Conservation (phyloP, 2,797 vertebrate species). For the Gephyroberyx darwinii region DNA sequence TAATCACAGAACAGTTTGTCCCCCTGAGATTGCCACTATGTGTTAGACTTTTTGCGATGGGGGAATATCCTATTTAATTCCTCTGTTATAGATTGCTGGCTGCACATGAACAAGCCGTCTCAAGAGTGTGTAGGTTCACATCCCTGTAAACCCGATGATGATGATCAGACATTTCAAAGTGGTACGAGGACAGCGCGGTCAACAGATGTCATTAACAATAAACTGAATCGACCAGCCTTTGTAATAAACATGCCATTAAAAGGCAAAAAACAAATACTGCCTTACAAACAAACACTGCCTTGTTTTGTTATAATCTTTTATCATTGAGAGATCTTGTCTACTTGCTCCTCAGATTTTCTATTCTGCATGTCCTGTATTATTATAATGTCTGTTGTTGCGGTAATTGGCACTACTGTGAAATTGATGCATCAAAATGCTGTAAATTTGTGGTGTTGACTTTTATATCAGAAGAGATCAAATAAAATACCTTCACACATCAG, state of each 20-base stretch:
- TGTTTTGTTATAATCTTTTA: not conserved
- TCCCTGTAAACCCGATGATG: not conserved
- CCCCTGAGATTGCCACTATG: not conserved
- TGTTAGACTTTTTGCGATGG: not conserved
- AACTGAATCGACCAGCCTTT: not conserved
- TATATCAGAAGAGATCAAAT: conserved; percentile 34
- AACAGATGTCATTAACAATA: conserved; percentile 11
- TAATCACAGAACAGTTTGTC: conserved; percentile 15
- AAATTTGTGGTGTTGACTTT: conserved; percentile 1
- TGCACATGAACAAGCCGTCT: not conserved
- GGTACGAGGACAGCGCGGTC: not conserved
- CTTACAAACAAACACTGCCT: not conserved
- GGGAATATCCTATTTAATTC: not conserved
- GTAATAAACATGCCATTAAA: not conserved
- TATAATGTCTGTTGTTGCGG: not conserved
- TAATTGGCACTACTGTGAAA: conserved; percentile 14
- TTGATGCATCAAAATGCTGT: not conserved
- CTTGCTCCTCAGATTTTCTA: not conserved
- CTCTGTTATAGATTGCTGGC: not conserved
- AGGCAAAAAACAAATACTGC: not conserved
- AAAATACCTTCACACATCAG: conserved; percentile 34
- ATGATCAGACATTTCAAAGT: not conserved
- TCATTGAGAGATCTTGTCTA: not conserved
- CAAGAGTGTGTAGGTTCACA: no score
- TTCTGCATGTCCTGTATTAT: conserved; percentile 7